Base-by-base conservation (phyloP, 2,113 vertebrate genomes). In the Anhinga rufa region DNA sequence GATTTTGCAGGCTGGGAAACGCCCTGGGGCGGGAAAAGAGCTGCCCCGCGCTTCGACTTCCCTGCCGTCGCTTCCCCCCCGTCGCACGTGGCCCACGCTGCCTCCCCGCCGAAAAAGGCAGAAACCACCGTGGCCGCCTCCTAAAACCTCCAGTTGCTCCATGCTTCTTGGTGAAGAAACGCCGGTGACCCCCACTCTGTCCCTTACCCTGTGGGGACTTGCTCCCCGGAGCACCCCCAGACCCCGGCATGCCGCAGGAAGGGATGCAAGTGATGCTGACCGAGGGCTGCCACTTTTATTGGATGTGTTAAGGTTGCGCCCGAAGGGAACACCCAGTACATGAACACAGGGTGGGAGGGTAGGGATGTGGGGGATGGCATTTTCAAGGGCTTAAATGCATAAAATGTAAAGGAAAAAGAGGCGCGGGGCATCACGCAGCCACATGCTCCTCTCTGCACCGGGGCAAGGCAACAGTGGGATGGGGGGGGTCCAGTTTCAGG, bases 221-320 rank as follows among this genome's bases (percentile, higher is more conserved):
- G 12, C 20, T 25, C 18, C 62, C 68, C 17, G 2, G 6, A 10
- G 36, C 51, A 17, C 10, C 62, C 66, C 42, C 6, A 1, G 52
- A 12, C 0, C 26, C 34, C 19, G 0, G 20, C 5, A 1, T 0
- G 3, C 17, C 26, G 1, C 3, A 3, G 1, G 18, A 48, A 88
- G 9, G 71, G 49, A 74, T 1, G 7, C 21, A 1, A 64, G 54
- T 2, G 46, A 70, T 2, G 1, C 21, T 12, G 64, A 44, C 21
- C 6, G 2, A 69, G 15, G 7, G n/a, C 9, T 42, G 38, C 14
- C 4, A 2, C 34, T 42, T 97, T 97, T 97, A 97, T 91, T 96
- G 34, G 46, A 24, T 5, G 21, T 4, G 10, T 18, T 5, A 1
- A 1, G 10, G 13, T 10, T 2, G 1, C 4, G 44, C 34, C 31